Percentiles rank a stretch among this genome's conserved stretches.
Evolutionary conservation across 2,113 vertebrate genomes (phyloP).

Genomic region (Ciconia maguari): DNA sequence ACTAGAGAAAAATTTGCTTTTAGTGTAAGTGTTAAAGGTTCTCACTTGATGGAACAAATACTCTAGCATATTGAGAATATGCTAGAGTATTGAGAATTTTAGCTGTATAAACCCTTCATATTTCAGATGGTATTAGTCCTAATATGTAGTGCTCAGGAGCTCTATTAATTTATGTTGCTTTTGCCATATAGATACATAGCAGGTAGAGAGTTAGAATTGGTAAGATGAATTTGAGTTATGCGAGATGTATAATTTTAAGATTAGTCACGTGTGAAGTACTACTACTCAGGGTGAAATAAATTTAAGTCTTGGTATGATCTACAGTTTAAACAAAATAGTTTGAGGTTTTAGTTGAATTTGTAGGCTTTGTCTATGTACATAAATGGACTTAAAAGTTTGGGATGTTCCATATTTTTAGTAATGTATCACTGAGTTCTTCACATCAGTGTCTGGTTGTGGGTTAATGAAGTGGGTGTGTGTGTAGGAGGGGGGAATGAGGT

Average conservation of each 20-base stretch:
- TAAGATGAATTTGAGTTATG: neutral
- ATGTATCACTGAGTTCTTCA: neutral
- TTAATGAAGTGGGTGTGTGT: neutral
- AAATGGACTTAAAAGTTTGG: neutral
- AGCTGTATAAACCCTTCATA: neutral
- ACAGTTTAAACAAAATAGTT: neutral
- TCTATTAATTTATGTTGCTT: neutral
- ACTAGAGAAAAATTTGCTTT: neutral
- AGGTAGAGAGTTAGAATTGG: neutral
- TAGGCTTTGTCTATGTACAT: neutral
- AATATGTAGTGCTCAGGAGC: neutral
- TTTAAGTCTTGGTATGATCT: neutral
- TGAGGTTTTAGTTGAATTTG: neutral
- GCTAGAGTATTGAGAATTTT: neutral
- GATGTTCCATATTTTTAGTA: neutral
- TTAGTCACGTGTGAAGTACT: neutral
- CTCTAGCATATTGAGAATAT: neutral
- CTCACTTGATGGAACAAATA: neutral
- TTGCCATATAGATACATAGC: neutral
- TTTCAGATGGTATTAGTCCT: neutral
- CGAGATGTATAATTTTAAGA: neutral
- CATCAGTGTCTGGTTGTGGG: neutral
- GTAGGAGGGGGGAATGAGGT: neutral
- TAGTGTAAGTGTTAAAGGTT: neutral
- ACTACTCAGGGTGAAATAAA: neutral